phyloP scores from a whole-genome alignment of 2,888 invertebrate species.

The Proisotoma minuta region DNA sequence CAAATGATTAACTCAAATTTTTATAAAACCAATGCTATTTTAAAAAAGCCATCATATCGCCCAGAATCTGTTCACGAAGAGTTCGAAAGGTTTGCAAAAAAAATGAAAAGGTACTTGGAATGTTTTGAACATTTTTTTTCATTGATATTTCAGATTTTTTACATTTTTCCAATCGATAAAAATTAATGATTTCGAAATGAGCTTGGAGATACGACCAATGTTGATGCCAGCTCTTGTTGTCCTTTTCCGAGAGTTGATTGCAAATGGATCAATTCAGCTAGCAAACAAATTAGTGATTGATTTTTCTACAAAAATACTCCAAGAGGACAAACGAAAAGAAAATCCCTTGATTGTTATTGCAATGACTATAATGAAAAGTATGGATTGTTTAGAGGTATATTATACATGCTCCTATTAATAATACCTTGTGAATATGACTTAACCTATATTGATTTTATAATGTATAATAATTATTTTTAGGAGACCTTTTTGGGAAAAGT shows the following conservation, averaged over 20 bases:
- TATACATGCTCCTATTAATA: not conserved
- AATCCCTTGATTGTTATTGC: slow-evolving; percentile 23
- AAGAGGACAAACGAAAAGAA: slow-evolving; percentile 34
- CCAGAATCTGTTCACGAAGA: slow-evolving; percentile 29
- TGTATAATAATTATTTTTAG: slow-evolving; percentile 13
- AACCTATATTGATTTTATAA: slow-evolving; percentile 2
- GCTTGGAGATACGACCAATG: slow-evolving; percentile 35
- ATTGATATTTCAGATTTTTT: slow-evolving; percentile 36
- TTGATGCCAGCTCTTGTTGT: slow-evolving; percentile 40
- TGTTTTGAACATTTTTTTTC: not conserved
- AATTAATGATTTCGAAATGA: slow-evolving; percentile 18
- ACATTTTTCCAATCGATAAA: slow-evolving; percentile 37
- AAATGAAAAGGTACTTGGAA: not conserved
- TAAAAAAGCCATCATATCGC: slow-evolving; percentile 36
- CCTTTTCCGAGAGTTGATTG: slow-evolving; percentile 34
- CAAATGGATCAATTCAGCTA: slow-evolving; percentile 15
- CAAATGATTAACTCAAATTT: slow-evolving; percentile 12
- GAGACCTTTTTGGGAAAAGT: slow-evolving; percentile 8
- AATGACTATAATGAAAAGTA: slow-evolving; percentile 26
- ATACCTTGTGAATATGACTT: not conserved
- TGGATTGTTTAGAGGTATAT: slow-evolving; percentile 29
- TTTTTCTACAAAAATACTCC: slow-evolving; percentile 36
- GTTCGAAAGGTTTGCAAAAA: slow-evolving; percentile 35
- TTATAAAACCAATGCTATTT: slow-evolving; percentile 22
- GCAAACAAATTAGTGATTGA: slow-evolving; percentile 30